These are phyloP conservation scores for Trinorchestia longiramus DNA, from an alignment of 1,140 invertebrate species.

Conservation along the genomic window DNA sequence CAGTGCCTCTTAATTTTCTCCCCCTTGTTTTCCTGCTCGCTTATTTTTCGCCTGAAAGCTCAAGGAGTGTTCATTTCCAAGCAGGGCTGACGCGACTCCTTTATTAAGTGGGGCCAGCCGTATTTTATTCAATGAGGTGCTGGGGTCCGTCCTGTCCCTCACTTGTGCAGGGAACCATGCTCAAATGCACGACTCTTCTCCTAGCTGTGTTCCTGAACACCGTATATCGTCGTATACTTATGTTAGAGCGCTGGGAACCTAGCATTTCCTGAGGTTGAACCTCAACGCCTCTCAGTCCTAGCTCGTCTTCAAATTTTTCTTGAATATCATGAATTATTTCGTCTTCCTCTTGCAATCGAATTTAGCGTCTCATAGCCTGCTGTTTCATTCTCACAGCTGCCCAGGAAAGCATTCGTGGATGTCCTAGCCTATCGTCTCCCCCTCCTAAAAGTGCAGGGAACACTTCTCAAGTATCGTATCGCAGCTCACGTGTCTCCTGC, in stretches of 20 bases:
- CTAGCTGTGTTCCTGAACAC: neutral
- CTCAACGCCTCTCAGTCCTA: neutral
- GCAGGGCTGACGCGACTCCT: neutral
- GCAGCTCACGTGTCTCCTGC: neutral
- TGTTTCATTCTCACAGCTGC: neutral
- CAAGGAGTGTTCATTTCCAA: conserved; percentile 9
- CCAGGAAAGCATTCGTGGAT: neutral
- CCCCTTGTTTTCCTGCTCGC: neutral
- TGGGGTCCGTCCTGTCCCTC: neutral
- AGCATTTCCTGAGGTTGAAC: neutral
- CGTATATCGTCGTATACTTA: neutral
- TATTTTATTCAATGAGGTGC: conserved; percentile 40
- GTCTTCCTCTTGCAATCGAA: neutral
- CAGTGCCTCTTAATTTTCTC: neutral
- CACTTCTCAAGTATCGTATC: neutral
- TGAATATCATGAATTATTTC: neutral
- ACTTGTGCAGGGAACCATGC: neutral
- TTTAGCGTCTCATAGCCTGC: neutral
- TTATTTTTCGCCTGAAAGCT: neutral
- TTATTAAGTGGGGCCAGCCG: neutral
- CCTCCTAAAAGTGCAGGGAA: neutral
- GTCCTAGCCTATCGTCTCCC: neutral
- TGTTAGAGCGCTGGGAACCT: neutral
- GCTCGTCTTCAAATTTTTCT: neutral
- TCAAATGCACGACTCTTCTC: neutral